Evolutionary conservation across 1,140 invertebrate genomes (phyloP).

Genomic region (Drosophila gunungcola): DNA sequence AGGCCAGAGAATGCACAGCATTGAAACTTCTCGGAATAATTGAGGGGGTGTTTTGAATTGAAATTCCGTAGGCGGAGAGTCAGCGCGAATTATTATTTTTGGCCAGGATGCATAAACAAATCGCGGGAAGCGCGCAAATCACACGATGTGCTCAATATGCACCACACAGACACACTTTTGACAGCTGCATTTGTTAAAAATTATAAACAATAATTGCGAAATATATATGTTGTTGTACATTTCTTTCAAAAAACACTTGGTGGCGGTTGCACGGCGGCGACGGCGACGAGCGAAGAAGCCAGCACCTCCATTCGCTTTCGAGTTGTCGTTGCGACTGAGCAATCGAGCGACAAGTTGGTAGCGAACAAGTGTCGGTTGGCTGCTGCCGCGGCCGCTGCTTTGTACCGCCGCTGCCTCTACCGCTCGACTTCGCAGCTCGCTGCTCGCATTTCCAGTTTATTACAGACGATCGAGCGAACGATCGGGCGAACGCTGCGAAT

Average conservation of each 20-base stretch:
- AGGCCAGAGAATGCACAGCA: slow-evolving; percentile 36
- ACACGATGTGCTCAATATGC: slow-evolving; percentile 7
- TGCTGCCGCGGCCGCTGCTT: background rate
- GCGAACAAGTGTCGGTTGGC: slow-evolving; percentile 78
- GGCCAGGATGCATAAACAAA: slow-evolving; percentile 62
- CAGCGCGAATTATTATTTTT: slow-evolving; percentile 29
- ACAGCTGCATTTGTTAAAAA: slow-evolving; percentile 68
- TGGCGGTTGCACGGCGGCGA: slow-evolving; percentile 67
- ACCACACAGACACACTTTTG: slow-evolving; percentile 24
- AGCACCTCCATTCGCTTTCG: slow-evolving; percentile 79
- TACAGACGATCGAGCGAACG: slow-evolving; percentile 35
- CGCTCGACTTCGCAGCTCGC: slow-evolving; percentile 28
- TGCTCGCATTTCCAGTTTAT: slow-evolving; percentile 52
- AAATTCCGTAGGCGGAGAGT: slow-evolving; percentile 33
- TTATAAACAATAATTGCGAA: slow-evolving; percentile 57
- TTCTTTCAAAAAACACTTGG: slow-evolving; percentile 69
- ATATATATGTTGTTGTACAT: slow-evolving; percentile 39
- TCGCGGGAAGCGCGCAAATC: slow-evolving; percentile 28
- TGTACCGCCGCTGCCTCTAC: slow-evolving; percentile 4
- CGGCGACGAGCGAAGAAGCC: slow-evolving; percentile 59
- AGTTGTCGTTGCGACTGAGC: slow-evolving; percentile 80
- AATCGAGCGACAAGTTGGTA: slow-evolving; percentile 54
- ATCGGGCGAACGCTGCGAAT: slow-evolving; percentile 24
- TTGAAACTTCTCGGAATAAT: slow-evolving; percentile 31
- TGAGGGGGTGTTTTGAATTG: slow-evolving; percentile 21